Evolutionary conservation across 2,888 invertebrate species (phyloP).

Genomic region (Nipponacmea schrenckii): DNA sequence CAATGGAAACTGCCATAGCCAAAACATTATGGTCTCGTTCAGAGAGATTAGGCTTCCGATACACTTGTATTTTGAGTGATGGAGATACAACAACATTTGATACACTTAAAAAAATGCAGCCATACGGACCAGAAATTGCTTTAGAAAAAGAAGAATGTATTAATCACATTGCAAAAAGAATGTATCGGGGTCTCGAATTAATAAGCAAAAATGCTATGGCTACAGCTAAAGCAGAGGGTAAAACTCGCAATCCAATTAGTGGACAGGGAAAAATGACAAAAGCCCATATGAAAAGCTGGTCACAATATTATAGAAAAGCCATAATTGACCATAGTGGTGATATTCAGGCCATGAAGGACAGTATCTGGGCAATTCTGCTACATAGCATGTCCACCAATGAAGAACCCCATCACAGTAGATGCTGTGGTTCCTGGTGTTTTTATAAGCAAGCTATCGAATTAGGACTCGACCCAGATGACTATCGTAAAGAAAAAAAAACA

Average conservation of each 20-base stretch:
- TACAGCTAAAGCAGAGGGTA: no score
- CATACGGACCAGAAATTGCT: no score
- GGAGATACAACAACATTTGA: conserved; percentile 14
- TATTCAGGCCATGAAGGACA: conserved; percentile 11
- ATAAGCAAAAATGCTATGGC: no score
- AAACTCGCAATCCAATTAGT: no score
- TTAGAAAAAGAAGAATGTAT: conserved; percentile 19
- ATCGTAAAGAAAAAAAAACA: no score
- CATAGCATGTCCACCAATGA: conserved; percentile 21
- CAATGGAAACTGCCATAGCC: conserved; percentile 9
- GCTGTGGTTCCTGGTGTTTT: no score
- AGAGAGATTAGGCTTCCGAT: background rate
- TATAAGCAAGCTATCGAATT: no score
- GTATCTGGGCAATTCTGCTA: conserved; percentile 15
- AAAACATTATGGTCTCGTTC: conserved; percentile 2
- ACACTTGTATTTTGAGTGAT: conserved; percentile 5
- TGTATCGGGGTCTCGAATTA: no score
- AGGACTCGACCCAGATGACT: no score
- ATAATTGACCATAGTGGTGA: conserved; percentile 4
- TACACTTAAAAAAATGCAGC: no score
- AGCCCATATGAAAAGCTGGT: conserved; percentile 10
- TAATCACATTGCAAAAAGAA: conserved; percentile 19
- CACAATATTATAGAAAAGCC: conserved; percentile 15
- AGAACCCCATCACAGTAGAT: conserved; percentile 12
- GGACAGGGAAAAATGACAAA: conserved; percentile 11